phyloP scores from a whole-genome alignment of 2,113 vertebrate genomes.

The Arenaria interpres region DNA sequence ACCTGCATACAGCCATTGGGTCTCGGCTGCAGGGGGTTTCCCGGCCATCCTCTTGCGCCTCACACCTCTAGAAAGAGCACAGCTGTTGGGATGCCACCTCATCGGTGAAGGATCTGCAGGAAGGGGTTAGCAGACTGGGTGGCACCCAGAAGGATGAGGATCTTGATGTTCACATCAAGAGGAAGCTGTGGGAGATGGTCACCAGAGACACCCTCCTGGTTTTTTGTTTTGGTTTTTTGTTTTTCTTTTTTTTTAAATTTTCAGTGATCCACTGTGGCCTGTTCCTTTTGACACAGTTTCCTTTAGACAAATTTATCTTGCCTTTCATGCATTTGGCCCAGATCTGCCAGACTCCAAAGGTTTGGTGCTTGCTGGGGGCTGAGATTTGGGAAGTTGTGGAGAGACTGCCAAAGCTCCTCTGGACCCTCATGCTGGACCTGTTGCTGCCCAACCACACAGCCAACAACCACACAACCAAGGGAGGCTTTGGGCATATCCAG shows the following conservation, averaged over 20 bases:
- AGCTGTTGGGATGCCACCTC: not conserved
- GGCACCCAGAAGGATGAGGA: not conserved
- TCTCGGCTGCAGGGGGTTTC: not conserved
- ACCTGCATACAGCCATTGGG: not conserved
- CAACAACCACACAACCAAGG: not conserved
- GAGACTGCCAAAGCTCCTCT: not conserved
- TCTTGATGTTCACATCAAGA: not conserved
- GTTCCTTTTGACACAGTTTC: not conserved
- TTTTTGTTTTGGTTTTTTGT: not conserved
- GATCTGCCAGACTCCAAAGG: not conserved
- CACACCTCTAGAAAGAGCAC: not conserved
- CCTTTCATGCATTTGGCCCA: not conserved
- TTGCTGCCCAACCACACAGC: not conserved
- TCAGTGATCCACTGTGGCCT: not conserved
- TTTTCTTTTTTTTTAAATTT: not conserved
- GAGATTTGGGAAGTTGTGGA: not conserved
- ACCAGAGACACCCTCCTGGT: not conserved
- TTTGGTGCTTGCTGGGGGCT: not conserved
- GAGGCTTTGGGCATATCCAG: not conserved
- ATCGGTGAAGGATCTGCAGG: not conserved
- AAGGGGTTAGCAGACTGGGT: not conserved
- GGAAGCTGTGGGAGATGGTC: not conserved
- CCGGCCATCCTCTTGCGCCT: not conserved
- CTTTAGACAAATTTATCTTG: not conserved
- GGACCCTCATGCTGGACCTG: rapidly evolving